Evolutionary conservation across 2,888 invertebrate genomes (phyloP).

Genomic region (Agriopis marginaria): DNA sequence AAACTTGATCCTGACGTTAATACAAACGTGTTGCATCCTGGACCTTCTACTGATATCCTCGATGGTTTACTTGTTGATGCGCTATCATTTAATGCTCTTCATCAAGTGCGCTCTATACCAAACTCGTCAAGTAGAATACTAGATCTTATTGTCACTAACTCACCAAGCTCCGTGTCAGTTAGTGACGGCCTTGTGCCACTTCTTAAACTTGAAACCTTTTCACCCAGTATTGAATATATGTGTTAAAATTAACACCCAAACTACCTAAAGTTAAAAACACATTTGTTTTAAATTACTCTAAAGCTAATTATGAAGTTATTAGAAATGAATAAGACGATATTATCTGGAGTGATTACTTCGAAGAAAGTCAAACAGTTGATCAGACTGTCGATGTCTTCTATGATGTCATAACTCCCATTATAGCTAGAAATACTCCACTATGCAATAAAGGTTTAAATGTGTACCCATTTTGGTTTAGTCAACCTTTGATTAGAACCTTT

Average conservation of each 20-base stretch:
- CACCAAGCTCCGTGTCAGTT: neutral
- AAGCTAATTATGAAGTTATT: neutral
- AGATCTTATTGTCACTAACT: neutral
- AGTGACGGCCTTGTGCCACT: neutral
- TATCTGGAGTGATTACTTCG: neutral
- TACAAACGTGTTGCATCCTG: neutral
- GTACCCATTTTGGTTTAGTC: slow-evolving; percentile 12
- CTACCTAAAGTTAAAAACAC: neutral
- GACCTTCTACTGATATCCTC: too few relatives aligned
- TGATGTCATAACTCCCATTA: neutral
- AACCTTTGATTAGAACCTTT: neutral
- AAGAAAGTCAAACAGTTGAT: neutral
- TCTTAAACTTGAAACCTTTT: neutral
- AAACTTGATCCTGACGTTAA: neutral
- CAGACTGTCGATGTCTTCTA: slow-evolving; percentile 4
- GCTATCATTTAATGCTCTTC: neutral
- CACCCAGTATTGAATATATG: neutral
- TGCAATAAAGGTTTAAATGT: neutral
- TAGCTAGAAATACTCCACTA: neutral
- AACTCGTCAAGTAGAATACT: neutral
- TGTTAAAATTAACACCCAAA: neutral
- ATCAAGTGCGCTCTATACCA: neutral
- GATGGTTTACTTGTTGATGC: neutral
- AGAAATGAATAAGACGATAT: neutral
- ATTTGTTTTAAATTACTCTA: neutral